phyloP scores from a whole-genome alignment of 2,888 invertebrate genomes.

The Timema podura region DNA sequence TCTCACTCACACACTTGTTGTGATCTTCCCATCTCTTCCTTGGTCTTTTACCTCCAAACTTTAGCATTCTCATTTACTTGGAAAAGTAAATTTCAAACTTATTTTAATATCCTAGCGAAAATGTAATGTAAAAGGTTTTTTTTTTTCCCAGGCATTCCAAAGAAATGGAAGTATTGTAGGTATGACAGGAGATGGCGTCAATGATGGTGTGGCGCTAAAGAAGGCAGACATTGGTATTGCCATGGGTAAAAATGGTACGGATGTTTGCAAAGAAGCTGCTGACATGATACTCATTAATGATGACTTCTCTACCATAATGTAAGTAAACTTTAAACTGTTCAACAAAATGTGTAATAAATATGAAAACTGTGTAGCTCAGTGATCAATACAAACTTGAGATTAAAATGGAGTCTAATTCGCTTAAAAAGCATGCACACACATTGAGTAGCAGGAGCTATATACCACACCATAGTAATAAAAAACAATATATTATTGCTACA shows the following conservation, averaged over 20 bases:
- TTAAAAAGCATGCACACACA: too few relatives aligned
- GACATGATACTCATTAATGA: slow-evolving; percentile 99
- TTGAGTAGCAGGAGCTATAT: too few relatives aligned
- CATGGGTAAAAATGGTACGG: slow-evolving; percentile 94
- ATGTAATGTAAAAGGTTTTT: slow-evolving; percentile 15
- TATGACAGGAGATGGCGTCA: slow-evolving; percentile 99
- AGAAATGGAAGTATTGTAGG: slow-evolving; percentile 90
- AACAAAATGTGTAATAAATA: too few relatives aligned
- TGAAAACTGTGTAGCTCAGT: too few relatives aligned
- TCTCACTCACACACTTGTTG: too few relatives aligned
- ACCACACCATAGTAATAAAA: too few relatives aligned
- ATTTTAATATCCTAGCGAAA: background rate
- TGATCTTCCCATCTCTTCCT: too few relatives aligned
- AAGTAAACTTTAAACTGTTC: slow-evolving; percentile 43
- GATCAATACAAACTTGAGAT: too few relatives aligned
- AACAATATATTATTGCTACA: too few relatives aligned
- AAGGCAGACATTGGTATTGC: slow-evolving; percentile 98
- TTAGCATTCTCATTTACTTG: background rate
- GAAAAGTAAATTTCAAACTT: background rate
- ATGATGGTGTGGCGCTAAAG: slow-evolving; percentile 96
- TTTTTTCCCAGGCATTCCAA: slow-evolving; percentile 66
- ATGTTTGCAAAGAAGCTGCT: slow-evolving; percentile 98
- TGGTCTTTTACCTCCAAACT: background rate
- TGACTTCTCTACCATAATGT: slow-evolving; percentile 97
- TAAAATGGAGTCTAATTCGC: too few relatives aligned